A percentile compares a stretch with the other conserved stretches of the same genome.
These are phyloP conservation scores for Aplocera efformata DNA, from an alignment of 2,888 invertebrate genomes.

Conservation along the genomic window DNA sequence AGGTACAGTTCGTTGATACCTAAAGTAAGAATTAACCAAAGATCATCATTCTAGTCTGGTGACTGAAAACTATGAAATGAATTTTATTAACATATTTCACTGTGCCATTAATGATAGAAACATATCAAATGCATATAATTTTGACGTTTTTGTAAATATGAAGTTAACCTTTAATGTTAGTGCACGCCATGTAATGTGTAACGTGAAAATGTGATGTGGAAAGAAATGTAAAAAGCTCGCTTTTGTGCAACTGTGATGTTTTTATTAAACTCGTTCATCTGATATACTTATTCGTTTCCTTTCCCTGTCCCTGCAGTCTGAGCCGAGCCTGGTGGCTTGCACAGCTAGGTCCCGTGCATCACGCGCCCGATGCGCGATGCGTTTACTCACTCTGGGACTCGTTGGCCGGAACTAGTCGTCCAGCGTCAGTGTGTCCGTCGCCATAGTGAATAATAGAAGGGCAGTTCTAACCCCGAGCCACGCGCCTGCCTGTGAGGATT, in stretches of 20 bases:
- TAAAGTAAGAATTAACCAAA: neutral
- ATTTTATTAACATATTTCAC: neutral
- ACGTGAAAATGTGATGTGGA: constrained; percentile 7
- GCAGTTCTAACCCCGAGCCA: no score
- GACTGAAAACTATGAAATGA: neutral
- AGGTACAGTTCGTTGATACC: no score
- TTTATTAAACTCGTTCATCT: constrained; percentile 9
- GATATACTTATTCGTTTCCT: neutral
- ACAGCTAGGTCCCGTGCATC: no score
- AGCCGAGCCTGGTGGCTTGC: no score
- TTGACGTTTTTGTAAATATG: constrained; percentile 15
- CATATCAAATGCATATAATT: constrained; percentile 5
- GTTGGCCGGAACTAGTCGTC: no score
- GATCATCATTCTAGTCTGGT: constrained; percentile 1
- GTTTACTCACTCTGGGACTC: no score
- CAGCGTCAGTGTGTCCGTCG: no score
- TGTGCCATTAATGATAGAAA: constrained; percentile 17
- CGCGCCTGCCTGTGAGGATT: no score
- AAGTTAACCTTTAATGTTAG: neutral
- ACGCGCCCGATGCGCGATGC: no score
- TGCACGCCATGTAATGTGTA: constrained; percentile 3
- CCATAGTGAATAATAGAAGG: no score
- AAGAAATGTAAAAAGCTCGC: constrained; percentile 12
- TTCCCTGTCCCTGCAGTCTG: neutral
- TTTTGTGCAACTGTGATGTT: constrained; percentile 27